Percentiles rank a stretch among this genome's conserved stretches.
phyloP scores from a whole-genome alignment of 2,113 vertebrate species.

The Acinonyx jubatus region DNA sequence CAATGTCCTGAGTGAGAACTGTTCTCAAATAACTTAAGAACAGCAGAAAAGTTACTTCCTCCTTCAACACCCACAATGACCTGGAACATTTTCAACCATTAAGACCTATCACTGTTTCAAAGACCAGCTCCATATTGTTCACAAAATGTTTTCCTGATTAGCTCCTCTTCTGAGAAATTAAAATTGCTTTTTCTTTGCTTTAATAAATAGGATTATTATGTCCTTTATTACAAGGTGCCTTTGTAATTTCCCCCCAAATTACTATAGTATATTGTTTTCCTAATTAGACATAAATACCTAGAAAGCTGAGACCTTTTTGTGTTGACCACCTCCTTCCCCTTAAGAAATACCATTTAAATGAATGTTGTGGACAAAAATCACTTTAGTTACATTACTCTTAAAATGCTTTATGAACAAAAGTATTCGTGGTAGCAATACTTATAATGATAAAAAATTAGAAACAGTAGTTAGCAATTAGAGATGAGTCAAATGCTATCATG shows the following conservation, averaged over 20 bases:
- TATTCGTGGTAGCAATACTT: not conserved
- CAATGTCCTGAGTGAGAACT: not conserved
- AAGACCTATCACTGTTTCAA: not conserved
- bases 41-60: not conserved
- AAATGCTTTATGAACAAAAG: constrained; percentile 11
- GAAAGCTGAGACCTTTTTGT: not conserved
- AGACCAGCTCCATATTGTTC: not conserved
- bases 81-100: not conserved
- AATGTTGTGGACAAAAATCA: not conserved
- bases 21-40: not conserved
- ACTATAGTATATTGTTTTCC: not conserved
- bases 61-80: not conserved
- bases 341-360: constrained; percentile 50
- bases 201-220: not conserved
- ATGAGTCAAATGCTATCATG: not conserved
- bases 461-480: not conserved
- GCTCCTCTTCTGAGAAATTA: constrained; percentile 8
- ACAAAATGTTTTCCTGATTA: constrained; percentile 39
- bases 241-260: not conserved
- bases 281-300: not conserved
- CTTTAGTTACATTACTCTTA: constrained; percentile 24
- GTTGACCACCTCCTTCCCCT: not conserved
- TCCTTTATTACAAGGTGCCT: not conserved
- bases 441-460: not conserved
- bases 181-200: not conserved